Evolutionary conservation across 2,888 invertebrate species (phyloP), one percentile per base, ranked within the genome.

Genomic region (Amiota communis): DNA sequence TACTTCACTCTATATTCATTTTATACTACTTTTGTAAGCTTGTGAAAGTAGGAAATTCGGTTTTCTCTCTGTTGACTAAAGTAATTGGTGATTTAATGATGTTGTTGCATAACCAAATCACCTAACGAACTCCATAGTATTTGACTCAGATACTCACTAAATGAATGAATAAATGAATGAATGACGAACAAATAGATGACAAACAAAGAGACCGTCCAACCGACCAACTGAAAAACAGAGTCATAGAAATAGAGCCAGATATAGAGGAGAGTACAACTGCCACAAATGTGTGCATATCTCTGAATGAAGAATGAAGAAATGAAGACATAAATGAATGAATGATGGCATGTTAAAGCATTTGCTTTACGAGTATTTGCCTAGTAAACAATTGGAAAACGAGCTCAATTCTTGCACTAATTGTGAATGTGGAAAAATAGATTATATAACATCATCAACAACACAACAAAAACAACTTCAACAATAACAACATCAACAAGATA

Each of bases 91-190:
- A 83, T 83, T 83, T 83, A 83, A 83, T 83, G 83, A 83, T 83
- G 83, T 83, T 83, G 83, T 82, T 83, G 84, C 82, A 83, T 83
- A 83, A 83, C 83, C 83, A 83, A 83, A 83, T 83, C 83, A 83
- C 82, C 83, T 82, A 83, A 83, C 83, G 83, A 83, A 82, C 75
- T 78, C 80, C 65, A 79, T 20, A 17, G 15, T 20, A 20, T 17
- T 53, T n/a, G 74, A 69, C 73, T 72, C 71, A 72, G 59, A 70
- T 36, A 36, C 53, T 13, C 53, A 53, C 9, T 53, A 13, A 53
- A 53, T 12, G 53, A 15, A 53, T 53, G 20, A 59, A 59, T 59
- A 20, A 20, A 11, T 12, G 53, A 15, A 53, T 53, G 20, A 59
- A 59, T 59, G 59, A 3, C 23, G 23, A 20, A 11, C 59, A 9